Conservation (phyloP, 2,113 vertebrate species). For the Barnardius zonarius region DNA sequence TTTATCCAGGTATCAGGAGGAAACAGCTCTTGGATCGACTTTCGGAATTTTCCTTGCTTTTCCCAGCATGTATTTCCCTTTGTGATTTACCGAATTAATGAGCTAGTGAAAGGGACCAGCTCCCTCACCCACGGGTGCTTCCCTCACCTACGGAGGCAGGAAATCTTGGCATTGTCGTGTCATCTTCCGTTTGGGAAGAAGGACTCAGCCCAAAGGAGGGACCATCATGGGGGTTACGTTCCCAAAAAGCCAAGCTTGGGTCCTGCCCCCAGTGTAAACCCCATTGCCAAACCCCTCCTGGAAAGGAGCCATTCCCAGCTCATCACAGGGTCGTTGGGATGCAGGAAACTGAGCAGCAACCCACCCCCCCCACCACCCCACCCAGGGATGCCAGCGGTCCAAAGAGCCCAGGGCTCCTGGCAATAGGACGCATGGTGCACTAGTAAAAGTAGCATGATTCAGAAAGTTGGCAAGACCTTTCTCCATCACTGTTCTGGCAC, state of each 20-base stretch:
- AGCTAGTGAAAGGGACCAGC: constrained; percentile 8
- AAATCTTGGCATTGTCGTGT: not conserved
- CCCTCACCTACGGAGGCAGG: constrained; percentile 18
- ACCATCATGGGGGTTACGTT: not conserved
- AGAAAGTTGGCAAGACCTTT: not conserved
- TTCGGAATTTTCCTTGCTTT: constrained; percentile 57
- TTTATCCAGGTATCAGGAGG: constrained; percentile 69
- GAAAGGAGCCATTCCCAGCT: not conserved
- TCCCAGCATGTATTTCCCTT: constrained; percentile 57
- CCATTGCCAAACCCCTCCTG: not conserved
- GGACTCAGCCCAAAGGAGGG: not conserved
- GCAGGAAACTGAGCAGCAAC: not conserved
- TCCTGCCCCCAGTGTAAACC: fast-evolving
- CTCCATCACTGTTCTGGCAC: not conserved
- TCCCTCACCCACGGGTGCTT: constrained; percentile 14
- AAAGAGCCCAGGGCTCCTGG: not conserved
- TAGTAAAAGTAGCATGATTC: fast-evolving
- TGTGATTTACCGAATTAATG: constrained; percentile 23
- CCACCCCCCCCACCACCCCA: fast-evolving
- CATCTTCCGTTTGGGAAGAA: not conserved
- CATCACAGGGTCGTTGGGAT: fast-evolving
- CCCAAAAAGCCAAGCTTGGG: fast-evolving
- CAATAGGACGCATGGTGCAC: fast-evolving
- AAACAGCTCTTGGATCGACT: constrained; percentile 51
- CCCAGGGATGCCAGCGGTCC: fast-evolving